phyloP scores from a whole-genome alignment of 2,888 invertebrate genomes.

The Xylophagus ater region DNA sequence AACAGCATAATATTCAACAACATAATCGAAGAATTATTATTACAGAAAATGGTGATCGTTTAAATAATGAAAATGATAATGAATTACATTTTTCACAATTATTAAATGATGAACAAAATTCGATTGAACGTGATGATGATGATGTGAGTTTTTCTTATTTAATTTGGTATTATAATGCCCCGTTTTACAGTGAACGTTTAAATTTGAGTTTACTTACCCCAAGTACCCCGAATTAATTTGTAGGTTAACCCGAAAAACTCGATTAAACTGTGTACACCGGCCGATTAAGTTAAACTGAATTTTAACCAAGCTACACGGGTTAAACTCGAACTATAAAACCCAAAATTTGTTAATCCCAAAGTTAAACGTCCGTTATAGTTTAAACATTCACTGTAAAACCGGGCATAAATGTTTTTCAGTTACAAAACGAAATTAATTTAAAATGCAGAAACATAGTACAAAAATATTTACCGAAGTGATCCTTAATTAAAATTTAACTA shows the following conservation, averaged over 20 bases:
- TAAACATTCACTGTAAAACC: conserved; percentile 12
- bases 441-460: no score
- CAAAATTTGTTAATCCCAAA: no score
- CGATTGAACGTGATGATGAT: conserved; percentile 15
- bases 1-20: conserved; percentile 10
- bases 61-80: conserved; percentile 13
- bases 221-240: conserved; percentile 13
- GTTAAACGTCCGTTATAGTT: no score
- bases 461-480: no score
- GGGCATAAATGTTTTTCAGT: conserved; percentile 19
- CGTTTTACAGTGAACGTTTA: no score
- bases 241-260: conserved; percentile 8
- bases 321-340: no score
- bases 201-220: conserved; percentile 18
- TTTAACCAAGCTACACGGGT: no score
- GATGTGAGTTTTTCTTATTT: conserved; percentile 17
- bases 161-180: conserved; percentile 3
- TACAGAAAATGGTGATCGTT: conserved; percentile 9
- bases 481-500: no score
- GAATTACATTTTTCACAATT: conserved; percentile 21
- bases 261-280: conserved; percentile 28
- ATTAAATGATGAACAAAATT: conserved; percentile 16
- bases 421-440: conserved; percentile 29
- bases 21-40: conserved; percentile 10
- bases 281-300: no score